Evolutionary conservation across 2,888 invertebrate genomes (phyloP).

Genomic region (Seira sanloemensis): DNA sequence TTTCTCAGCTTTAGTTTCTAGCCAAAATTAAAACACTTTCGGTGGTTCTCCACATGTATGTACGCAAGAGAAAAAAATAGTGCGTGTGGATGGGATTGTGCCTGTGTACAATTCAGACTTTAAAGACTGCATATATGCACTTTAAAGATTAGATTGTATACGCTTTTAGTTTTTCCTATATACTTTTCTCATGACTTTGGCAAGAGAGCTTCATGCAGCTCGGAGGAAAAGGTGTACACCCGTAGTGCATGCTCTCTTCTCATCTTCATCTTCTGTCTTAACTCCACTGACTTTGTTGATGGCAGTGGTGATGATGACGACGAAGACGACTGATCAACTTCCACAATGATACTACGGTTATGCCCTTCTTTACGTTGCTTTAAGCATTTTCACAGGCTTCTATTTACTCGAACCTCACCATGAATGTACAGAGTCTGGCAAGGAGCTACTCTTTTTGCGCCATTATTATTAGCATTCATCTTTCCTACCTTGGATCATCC

Average conservation of each 20-base stretch:
- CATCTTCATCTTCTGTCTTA: too few species aligned
- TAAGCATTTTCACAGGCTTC: background rate
- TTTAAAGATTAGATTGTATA: background rate
- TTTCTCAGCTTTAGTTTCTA: too few species aligned
- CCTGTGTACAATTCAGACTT: too few species aligned
- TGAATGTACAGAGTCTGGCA: background rate
- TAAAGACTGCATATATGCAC: background rate
- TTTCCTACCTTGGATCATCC: conserved; percentile 54
- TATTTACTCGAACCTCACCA: background rate
- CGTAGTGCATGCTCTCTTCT: background rate
- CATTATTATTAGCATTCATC: conserved; percentile 49
- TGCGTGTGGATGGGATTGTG: too few species aligned
- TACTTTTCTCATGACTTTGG: background rate
- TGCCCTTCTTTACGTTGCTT: background rate
- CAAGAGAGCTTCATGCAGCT: background rate
- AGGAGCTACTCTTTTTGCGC: conserved; percentile 17
- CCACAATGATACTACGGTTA: background rate
- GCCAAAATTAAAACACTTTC: too few species aligned
- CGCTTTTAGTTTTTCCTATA: background rate
- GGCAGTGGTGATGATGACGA: background rate
- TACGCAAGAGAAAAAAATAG: too few species aligned
- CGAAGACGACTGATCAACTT: background rate
- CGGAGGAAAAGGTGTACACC: background rate
- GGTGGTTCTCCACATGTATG: too few species aligned
- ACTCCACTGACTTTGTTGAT: background rate